These are phyloP conservation scores for Nannospalax galili DNA, from an alignment of 2,113 vertebrate species.

Conservation along the genomic window DNA sequence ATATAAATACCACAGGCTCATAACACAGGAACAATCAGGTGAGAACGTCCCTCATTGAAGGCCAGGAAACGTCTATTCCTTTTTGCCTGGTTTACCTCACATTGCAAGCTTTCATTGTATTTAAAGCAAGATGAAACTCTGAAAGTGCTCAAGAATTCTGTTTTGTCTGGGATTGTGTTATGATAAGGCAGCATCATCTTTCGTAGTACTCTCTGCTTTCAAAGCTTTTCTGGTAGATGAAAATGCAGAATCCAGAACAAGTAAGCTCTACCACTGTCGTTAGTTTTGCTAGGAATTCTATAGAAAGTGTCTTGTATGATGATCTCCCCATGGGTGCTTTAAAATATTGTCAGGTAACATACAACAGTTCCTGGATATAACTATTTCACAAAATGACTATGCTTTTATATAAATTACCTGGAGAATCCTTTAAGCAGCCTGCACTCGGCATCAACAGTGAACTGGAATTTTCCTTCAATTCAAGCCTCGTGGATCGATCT, in stretches of 20 bases:
- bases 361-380: neutral
- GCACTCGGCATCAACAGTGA: constrained; percentile 21
- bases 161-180: neutral
- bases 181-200: neutral
- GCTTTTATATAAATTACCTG: neutral
- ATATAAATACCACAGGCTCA: neutral
- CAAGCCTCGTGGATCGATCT: neutral
- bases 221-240: neutral
- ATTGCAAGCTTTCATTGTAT: constrained; percentile 27
- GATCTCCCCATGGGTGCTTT: neutral
- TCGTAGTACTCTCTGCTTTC: neutral
- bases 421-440: constrained; percentile 4
- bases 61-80: neutral
- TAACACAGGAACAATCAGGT: neutral
- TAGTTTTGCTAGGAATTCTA: constrained; percentile 26
- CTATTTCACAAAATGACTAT: neutral
- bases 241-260: constrained; percentile 24
- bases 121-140: neutral
- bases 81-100: neutral
- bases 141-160: neutral
- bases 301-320: neutral
- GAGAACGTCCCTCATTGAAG: neutral
- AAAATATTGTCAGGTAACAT: neutral
- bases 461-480: constrained; percentile 33
- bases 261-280: neutral